Conservation (phyloP, 2,113 vertebrate genomes). For the Nipponia nippon region DNA sequence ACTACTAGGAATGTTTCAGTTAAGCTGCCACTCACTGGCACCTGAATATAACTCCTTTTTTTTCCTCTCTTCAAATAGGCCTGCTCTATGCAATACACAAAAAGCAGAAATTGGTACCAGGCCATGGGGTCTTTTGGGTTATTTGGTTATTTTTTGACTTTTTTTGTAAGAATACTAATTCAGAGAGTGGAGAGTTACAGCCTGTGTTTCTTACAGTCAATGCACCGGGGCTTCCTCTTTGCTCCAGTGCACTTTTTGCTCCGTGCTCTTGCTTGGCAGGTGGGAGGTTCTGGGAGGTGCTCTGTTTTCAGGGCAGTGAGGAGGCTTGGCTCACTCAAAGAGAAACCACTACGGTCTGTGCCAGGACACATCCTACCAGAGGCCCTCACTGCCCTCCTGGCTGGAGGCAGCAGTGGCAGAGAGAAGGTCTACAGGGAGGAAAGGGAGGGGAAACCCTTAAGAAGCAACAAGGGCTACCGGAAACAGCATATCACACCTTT, state of each 20-base stretch:
- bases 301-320: background rate
- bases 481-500: background rate
- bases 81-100: background rate
- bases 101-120: background rate
- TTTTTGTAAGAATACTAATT: background rate
- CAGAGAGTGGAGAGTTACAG: background rate
- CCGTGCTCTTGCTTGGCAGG: background rate
- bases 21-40: background rate
- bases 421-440: background rate
- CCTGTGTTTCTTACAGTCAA: background rate
- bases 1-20: background rate
- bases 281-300: background rate
- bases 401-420: background rate
- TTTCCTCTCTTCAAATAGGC: background rate
- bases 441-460: background rate
- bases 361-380: background rate
- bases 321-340: background rate
- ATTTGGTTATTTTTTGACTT: background rate
- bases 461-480: background rate
- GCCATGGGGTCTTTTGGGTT: background rate
- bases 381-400: background rate
- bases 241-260: background rate
- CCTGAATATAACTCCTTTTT: background rate
- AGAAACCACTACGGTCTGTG: background rate
- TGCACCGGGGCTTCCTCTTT: background rate